Evolutionary conservation across 2,888 invertebrate genomes (phyloP).

Genomic region (Andrena praecox): DNA sequence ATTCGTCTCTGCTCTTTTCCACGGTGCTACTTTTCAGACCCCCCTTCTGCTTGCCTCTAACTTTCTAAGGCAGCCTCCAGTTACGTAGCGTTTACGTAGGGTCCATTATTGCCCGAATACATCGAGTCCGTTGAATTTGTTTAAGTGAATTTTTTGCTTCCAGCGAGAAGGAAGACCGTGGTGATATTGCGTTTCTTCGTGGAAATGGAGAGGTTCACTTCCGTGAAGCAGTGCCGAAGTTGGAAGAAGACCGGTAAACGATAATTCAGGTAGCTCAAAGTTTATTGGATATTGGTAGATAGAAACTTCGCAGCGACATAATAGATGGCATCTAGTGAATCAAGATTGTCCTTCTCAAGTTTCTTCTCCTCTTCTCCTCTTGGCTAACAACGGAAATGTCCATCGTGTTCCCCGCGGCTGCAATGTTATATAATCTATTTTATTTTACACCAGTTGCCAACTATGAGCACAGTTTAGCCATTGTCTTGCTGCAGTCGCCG

Average conservation of each 20-base stretch:
- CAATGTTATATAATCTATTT: background rate
- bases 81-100: conserved; percentile 21
- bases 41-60: conserved; percentile 14
- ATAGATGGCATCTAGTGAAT: background rate
- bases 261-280: background rate
- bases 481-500: conserved; percentile 6
- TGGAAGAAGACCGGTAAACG: background rate
- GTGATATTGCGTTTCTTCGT: background rate
- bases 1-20: conserved; percentile 63
- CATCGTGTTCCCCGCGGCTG: background rate
- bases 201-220: background rate
- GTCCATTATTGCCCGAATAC: background rate
- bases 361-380: no score
- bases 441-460: background rate
- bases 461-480: conserved; percentile 5
- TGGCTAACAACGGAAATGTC: background rate
- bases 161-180: background rate
- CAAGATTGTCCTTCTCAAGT: background rate
- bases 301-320: background rate
- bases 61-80: conserved; percentile 17
- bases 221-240: background rate
- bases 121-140: conserved; percentile 6
- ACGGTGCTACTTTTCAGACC: conserved; percentile 33
- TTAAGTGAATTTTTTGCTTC: background rate
- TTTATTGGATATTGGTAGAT: background rate